Base-by-base conservation (phyloP, 2,797 vertebrate species). In the Hippocampus kuda region DNA sequence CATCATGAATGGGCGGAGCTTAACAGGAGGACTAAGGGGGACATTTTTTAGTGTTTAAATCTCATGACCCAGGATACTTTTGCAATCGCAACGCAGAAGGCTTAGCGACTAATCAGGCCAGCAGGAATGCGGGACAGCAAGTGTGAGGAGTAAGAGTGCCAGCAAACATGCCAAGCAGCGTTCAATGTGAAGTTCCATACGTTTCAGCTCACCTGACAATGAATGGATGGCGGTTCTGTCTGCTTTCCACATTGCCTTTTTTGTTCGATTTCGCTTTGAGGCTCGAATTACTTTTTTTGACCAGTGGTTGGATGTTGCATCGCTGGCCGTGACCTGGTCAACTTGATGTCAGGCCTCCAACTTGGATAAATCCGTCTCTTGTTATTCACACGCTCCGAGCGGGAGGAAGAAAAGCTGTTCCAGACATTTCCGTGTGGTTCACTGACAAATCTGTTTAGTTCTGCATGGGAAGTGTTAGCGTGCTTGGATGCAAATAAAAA, bases 61-160 rank as follows among this genome's bases (percentile, higher is more conserved):
- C 81, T 82, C 66, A 83, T 86, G 87, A 86, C 83, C 81, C 79
- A 70, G 81, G 84, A 87, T 82, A 81, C 68, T 83, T 68, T 81
- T 78, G 79, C 71, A 84, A 67, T 82, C 83, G 87, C 72, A 89
- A 84, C 78, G 80, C 15, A 56, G 76, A 79, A 66, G 70, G 72
- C 74, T 86, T 81, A 79, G 71, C 10, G 72, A 69, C 66, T 84
- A 79, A 79, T 80, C 65, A 70, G 38, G 65, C 70, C 73, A 71
- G 69, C 54, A 77, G 79, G 78, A 80, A 77, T 73, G 70, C 75
- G 68, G 70, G 57, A 72, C 73, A 74, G 67, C 24, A 57, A 71
- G 56, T 67, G 68, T 67, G 64, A 30, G 71, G 56, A 59, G 70
- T 24, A 46, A 62, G 59, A 51, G 51, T 38, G 65, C 68, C 34